These are phyloP conservation scores for Drosophila nigrodunni DNA, from an alignment of 1,140 invertebrate species.

Conservation along the genomic window DNA sequence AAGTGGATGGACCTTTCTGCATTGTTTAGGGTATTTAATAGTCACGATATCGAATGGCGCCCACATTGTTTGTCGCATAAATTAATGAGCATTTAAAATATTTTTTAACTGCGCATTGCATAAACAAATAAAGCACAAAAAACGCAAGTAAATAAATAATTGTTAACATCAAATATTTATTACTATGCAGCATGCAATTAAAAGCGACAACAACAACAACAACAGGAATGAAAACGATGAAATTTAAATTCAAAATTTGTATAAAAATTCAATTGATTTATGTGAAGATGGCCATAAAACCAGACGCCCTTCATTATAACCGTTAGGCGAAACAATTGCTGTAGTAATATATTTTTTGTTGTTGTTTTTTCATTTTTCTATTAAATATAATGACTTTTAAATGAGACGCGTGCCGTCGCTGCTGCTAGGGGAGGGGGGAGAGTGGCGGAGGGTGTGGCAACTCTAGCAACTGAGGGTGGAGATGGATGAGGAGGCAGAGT, in stretches of 20 bases:
- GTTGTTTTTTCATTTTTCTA: conserved; percentile 44
- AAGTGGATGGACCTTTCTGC: neutral
- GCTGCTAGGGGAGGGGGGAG: conserved; percentile 11
- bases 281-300: conserved; percentile 46
- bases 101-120: conserved; percentile 28
- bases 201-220: conserved; percentile 29
- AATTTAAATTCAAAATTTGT: conserved; percentile 54
- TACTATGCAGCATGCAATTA: conserved; percentile 61
- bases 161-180: conserved; percentile 50
- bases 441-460: neutral
- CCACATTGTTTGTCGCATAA: conserved; percentile 30
- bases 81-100: conserved; percentile 34
- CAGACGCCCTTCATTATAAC: conserved; percentile 40
- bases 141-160: conserved; percentile 21
- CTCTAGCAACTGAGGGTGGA: too few relatives aligned
- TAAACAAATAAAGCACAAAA: conserved; percentile 11
- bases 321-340: conserved; percentile 54
- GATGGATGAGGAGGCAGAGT: neutral
- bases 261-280: conserved; percentile 74
- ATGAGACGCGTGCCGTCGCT: conserved; percentile 67
- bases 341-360: conserved; percentile 9
- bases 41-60: conserved; percentile 10
- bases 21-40: conserved; percentile 5
- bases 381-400: conserved; percentile 72
- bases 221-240: neutral